phyloP scores from a whole-genome alignment of 2,113 vertebrate species.

The Herpetotheres cachinnans region DNA sequence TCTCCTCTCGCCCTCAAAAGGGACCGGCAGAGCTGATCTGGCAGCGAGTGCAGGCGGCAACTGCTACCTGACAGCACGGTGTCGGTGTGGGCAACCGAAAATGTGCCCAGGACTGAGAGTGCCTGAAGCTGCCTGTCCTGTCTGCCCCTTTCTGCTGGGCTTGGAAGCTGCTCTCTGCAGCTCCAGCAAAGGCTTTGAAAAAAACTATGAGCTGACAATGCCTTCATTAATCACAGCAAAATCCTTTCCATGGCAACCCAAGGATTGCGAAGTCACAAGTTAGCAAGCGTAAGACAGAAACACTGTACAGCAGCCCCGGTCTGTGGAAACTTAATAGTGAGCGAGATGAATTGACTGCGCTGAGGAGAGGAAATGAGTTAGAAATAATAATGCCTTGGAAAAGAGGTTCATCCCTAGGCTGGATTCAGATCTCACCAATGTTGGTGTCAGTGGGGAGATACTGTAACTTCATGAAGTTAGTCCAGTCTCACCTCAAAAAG shows the following conservation, averaged over 20 bases:
- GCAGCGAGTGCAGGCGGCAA: not conserved
- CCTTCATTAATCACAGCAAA: slow-evolving; percentile 67
- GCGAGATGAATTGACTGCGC: not conserved
- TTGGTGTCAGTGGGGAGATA: not conserved
- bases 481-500: not conserved
- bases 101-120: not conserved
- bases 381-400: not conserved
- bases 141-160: not conserved
- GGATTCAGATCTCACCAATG: not conserved
- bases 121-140: not conserved
- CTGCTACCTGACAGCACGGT: not conserved
- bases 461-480: not conserved
- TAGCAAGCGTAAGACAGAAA: slow-evolving; percentile 42
- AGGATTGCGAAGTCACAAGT: slow-evolving; percentile 70
- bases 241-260: slow-evolving; percentile 73
- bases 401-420: not conserved
- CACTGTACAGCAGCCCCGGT: not conserved
- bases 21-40: not conserved
- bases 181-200: slow-evolving; percentile 40
- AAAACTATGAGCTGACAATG: slow-evolving; percentile 47
- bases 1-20: not conserved
- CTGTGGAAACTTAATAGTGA: not conserved
- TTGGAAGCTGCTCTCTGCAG: not conserved
- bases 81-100: not conserved
- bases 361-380: not conserved